Evolutionary conservation across 2,113 vertebrate species (phyloP).

Genomic region (Rhinopomastus cyanomelas): DNA sequence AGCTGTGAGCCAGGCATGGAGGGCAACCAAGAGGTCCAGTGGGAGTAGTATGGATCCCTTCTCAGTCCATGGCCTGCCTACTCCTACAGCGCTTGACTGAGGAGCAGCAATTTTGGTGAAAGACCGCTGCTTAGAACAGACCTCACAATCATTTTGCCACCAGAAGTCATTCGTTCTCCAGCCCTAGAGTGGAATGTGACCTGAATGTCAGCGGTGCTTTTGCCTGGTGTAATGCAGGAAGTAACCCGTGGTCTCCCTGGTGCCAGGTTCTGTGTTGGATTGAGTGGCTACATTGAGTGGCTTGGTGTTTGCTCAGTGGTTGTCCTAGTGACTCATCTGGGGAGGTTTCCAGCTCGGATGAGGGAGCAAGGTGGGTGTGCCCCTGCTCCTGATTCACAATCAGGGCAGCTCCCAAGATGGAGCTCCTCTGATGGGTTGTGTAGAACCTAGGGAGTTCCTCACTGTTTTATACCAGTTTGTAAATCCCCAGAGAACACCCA

Average conservation of each 20-base stretch:
- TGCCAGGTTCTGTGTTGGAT: background rate
- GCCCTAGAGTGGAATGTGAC: background rate
- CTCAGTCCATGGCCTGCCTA: background rate
- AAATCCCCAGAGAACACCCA: background rate
- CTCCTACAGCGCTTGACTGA: accelerated
- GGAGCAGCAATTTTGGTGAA: background rate
- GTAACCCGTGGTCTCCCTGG: background rate
- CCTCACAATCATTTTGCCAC: background rate
- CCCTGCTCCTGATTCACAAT: background rate
- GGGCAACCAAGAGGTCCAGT: background rate
- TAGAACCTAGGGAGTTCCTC: background rate
- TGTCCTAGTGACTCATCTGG: background rate
- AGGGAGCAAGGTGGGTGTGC: background rate
- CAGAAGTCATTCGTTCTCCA: background rate
- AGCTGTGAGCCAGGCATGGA: background rate
- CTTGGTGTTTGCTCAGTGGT: background rate
- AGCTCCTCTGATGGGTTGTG: background rate
- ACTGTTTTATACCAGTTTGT: accelerated
- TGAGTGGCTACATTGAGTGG: accelerated
- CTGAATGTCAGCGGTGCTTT: background rate
- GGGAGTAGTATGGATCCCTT: background rate
- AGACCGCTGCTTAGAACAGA: background rate
- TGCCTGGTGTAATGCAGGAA: background rate
- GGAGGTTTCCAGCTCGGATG: background rate
- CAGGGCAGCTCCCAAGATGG: background rate